Conservation (phyloP, 2,113 vertebrate genomes). For the Lethenteron reissneri region DNA sequence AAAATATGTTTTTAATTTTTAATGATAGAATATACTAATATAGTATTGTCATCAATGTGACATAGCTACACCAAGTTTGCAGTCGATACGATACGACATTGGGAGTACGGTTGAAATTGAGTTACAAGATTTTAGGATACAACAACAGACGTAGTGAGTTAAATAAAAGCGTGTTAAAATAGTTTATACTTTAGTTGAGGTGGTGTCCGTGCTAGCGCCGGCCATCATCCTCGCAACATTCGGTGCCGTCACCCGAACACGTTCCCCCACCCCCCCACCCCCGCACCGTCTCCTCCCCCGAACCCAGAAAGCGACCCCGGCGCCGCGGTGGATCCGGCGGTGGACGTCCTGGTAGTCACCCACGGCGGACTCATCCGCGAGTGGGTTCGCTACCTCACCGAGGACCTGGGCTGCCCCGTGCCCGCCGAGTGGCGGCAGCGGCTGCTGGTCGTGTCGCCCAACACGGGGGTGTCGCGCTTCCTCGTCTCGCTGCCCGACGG, state of each 20-base stretch:
- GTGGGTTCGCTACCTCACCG: not conserved
- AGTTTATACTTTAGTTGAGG: not conserved
- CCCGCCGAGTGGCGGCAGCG: not conserved
- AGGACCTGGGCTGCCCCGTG: constrained; percentile 5
- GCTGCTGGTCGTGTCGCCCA: not conserved
- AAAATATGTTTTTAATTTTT: too few species aligned
- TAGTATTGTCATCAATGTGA: too few species aligned
- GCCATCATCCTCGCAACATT: not conserved
- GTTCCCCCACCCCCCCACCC: not conserved
- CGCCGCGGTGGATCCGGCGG: not conserved
- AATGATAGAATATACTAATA: too few species aligned
- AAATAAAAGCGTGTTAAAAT: too few species aligned
- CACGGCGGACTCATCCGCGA: constrained; percentile 4
- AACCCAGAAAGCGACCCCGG: not conserved
- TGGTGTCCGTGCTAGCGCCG: not conserved
- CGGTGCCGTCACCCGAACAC: not conserved
- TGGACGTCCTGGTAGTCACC: constrained; percentile 1
- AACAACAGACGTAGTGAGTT: too few species aligned
- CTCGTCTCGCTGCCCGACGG: not conserved
- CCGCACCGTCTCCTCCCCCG: not conserved
- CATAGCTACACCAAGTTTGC: too few species aligned
- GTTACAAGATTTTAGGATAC: too few species aligned
- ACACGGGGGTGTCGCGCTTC: constrained; percentile 4
- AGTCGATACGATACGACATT: too few species aligned
- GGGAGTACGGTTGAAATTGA: too few species aligned